These are phyloP conservation scores for Junonia oenone DNA, from an alignment of 2,888 invertebrate species.

Conservation along the genomic window DNA sequence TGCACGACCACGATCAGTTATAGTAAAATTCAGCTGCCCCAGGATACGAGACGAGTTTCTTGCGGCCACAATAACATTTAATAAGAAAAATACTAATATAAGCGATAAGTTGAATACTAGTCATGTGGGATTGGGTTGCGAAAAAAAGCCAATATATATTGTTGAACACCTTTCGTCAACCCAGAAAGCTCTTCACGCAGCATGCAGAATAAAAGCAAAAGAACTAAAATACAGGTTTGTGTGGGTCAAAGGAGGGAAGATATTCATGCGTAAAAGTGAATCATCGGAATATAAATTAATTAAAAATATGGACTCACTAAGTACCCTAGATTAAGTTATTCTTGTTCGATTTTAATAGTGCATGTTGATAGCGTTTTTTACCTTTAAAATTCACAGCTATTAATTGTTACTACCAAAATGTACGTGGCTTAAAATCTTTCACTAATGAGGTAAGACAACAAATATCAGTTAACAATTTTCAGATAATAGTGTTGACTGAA, in stretches of 20 bases:
- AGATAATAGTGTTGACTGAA: constrained; percentile 4
- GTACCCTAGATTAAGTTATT: neutral
- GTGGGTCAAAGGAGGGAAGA: constrained; percentile 5
- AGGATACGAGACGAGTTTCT: constrained; percentile 9
- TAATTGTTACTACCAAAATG: neutral
- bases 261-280: constrained; percentile 11
- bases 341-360: neutral
- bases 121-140: constrained; percentile 25
- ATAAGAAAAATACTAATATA: neutral
- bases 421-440: neutral
- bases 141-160: constrained; percentile 20
- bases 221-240: constrained; percentile 13
- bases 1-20: neutral
- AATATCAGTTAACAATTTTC: neutral
- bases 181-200: constrained; percentile 30
- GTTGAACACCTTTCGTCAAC: constrained; percentile 31
- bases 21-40: constrained; percentile 7
- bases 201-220: constrained; percentile 18
- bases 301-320: constrained; percentile 1
- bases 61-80: constrained; percentile 2
- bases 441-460: neutral
- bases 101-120: constrained; percentile 25
- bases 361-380: neutral
- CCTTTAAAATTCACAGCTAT: neutral
- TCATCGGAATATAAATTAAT: constrained; percentile 4